A percentile compares a stretch with the other conserved stretches of the same genome.
phyloP scores from a whole-genome alignment of 1,140 invertebrate species.

The Heliothis subflexa region DNA sequence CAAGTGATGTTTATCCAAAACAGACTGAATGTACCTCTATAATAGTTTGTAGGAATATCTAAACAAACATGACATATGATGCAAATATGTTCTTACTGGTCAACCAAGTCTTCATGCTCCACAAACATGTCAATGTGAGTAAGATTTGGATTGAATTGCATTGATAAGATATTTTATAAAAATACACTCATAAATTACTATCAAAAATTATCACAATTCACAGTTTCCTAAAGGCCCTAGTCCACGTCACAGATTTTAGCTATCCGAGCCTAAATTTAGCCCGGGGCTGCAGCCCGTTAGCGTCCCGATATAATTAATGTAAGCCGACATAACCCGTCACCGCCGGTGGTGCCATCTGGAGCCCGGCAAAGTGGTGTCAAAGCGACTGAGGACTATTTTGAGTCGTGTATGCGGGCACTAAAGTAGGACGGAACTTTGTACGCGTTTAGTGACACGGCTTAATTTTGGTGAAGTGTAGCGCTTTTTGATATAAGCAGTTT shows the following conservation, averaged over 20 bases:
- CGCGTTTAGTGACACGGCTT: not conserved
- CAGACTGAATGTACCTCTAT: too few relatives aligned
- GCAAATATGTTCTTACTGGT: too few relatives aligned
- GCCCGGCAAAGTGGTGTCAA: slow-evolving; percentile 22
- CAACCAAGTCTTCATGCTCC: too few relatives aligned
- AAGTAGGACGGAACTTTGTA: not conserved
- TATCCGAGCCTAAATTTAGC: slow-evolving; percentile 39
- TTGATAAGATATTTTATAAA: not conserved
- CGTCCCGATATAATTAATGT: slow-evolving; percentile 47
- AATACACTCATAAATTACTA: too few relatives aligned
- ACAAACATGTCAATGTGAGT: too few relatives aligned
- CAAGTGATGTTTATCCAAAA: too few relatives aligned
- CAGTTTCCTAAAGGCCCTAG: not conserved
- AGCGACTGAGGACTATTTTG: slow-evolving; percentile 34
- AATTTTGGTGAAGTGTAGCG: not conserved
- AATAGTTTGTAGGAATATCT: too few relatives aligned
- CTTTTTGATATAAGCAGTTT: not conserved
- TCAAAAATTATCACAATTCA: not conserved
- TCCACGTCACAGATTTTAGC: slow-evolving; percentile 13
- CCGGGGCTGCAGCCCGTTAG: slow-evolving; percentile 7
- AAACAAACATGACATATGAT: too few relatives aligned
- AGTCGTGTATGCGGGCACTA: slow-evolving; percentile 9
- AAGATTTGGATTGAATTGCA: too few relatives aligned
- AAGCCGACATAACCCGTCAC: slow-evolving; percentile 34
- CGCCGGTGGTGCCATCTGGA: slow-evolving; percentile 32